Evolutionary conservation across 2,113 vertebrate species (phyloP).

Genomic region (Triplophysa siluroides): DNA sequence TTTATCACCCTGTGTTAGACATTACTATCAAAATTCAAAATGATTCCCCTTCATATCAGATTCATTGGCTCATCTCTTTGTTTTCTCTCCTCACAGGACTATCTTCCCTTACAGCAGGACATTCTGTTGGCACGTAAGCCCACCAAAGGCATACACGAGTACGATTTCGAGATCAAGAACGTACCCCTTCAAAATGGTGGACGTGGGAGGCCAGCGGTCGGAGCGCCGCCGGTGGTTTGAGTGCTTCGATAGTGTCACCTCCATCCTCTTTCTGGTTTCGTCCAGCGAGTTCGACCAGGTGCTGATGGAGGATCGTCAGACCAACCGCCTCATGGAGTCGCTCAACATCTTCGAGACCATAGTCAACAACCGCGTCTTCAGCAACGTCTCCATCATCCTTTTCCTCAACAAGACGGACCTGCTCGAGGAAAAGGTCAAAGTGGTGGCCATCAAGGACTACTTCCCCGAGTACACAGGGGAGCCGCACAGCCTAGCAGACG

Average conservation of each 20-base stretch:
- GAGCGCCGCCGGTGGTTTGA: conserved; percentile 88
- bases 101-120: conserved; percentile 84
- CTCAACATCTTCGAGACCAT: conserved; percentile 92
- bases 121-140: conserved; percentile 85
- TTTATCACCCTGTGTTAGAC: too few species aligned
- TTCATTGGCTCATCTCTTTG: not conserved
- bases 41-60: not conserved
- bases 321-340: conserved; percentile 85
- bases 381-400: conserved; percentile 90
- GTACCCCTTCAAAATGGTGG: conserved; percentile 92
- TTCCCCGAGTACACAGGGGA: conserved; percentile 83
- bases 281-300: conserved; percentile 89
- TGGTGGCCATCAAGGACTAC: conserved; percentile 88
- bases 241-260: conserved; percentile 88
- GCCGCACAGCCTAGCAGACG: conserved; percentile 82
- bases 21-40: not conserved
- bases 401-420: conserved; percentile 91
- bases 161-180: conserved; percentile 89
- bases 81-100: conserved; percentile 70
- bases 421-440: conserved; percentile 86
- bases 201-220: conserved; percentile 86
- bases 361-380: conserved; percentile 89
- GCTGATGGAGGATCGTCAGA: conserved; percentile 87
- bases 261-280: conserved; percentile 86
- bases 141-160: conserved; percentile 88